These are phyloP conservation scores for Enteromius mattozi DNA, from an alignment of 2,797 vertebrate species.

Conservation along the genomic window DNA sequence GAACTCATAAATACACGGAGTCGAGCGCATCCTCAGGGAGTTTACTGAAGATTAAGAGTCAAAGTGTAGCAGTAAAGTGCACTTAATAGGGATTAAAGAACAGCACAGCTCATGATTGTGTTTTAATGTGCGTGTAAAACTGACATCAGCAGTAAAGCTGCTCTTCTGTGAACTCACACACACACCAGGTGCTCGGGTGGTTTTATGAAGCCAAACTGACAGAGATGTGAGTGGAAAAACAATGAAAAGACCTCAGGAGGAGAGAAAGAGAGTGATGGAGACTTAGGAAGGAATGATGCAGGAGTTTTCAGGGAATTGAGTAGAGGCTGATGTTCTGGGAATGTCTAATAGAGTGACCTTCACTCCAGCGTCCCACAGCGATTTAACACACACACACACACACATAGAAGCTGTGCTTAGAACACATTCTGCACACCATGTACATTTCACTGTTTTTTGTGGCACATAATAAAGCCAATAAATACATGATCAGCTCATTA, in stretches of 20 bases:
- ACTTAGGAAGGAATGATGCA: not conserved
- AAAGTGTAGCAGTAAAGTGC: conserved; percentile 16
- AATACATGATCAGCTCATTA: not conserved
- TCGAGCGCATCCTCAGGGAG: not conserved
- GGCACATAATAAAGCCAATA: not conserved
- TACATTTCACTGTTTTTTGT: not conserved
- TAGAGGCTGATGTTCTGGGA: not conserved
- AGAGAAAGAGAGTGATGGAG: not conserved
- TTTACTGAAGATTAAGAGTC: conserved; percentile 20
- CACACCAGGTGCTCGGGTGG: not conserved
- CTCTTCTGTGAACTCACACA: not conserved
- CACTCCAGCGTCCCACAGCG: conserved; percentile 18
- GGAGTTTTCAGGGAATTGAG: not conserved
- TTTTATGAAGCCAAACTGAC: conserved; percentile 15
- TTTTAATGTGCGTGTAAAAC: conserved; percentile 36
- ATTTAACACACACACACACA: not conserved
- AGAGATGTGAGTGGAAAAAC: conserved; percentile 25
- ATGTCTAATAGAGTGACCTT: conserved; percentile 30
- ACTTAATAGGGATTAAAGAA: conserved; percentile 38
- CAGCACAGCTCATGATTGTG: conserved; percentile 21
- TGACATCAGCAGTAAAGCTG: conserved; percentile 19
- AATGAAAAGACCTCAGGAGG: not conserved
- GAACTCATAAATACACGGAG: conserved; percentile 3
- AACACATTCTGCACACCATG: not conserved
- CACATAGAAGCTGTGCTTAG: not conserved